These are phyloP conservation scores for Sogatella furcifera DNA, from an alignment of 1,140 invertebrate species.

Conservation along the genomic window DNA sequence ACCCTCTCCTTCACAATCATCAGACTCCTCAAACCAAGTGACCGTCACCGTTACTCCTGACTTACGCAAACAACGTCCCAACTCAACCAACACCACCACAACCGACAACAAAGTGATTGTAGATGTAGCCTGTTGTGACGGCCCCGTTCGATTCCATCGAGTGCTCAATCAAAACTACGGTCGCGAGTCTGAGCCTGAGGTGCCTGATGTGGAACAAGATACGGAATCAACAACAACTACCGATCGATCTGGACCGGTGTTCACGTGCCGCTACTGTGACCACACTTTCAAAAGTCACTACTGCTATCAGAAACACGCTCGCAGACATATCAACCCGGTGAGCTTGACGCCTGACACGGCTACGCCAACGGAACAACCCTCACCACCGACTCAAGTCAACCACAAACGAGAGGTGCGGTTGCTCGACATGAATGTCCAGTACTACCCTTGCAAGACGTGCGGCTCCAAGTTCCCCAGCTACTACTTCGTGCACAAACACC, in stretches of 20 bases:
- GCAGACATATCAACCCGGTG: constrained; percentile 48
- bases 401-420: constrained; percentile 44
- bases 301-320: constrained; percentile 69
- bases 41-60: constrained; percentile 10
- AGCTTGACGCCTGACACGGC: constrained; percentile 16
- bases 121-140: constrained; percentile 78
- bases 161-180: constrained; percentile 65
- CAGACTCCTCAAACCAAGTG: constrained; percentile 15
- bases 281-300: constrained; percentile 74
- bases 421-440: constrained; percentile 72
- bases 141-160: constrained; percentile 69
- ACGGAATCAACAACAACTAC: not conserved
- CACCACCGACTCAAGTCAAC: constrained; percentile 8
- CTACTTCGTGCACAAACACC: constrained; percentile 86
- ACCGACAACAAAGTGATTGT: constrained; percentile 43
- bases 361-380: constrained; percentile 20
- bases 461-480: constrained; percentile 86
- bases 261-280: constrained; percentile 63
- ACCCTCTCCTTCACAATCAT: constrained; percentile 12
- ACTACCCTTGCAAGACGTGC: constrained; percentile 86
- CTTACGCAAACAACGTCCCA: not conserved
- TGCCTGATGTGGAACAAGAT: not conserved
- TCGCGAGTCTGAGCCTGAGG: constrained; percentile 12
- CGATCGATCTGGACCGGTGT: constrained; percentile 33
- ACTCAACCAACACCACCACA: not conserved